Percentiles rank a stretch among this genome's conserved stretches.
Conservation (phyloP, 2,797 vertebrate species). For the Benthosema pterotum region DNA sequence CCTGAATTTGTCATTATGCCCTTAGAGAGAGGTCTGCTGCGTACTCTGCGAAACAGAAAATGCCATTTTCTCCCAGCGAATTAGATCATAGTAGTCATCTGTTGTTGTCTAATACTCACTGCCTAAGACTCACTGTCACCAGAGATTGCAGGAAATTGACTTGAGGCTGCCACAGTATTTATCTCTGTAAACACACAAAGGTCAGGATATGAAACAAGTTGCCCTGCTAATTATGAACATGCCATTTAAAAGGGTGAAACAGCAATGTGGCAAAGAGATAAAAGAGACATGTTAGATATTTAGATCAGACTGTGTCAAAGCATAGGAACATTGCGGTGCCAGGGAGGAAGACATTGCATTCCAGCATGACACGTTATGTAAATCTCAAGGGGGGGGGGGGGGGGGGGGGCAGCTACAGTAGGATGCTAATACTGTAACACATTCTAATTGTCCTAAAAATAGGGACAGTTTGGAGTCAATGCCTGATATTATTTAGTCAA, state of each 20-base stretch:
- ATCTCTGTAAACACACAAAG: conserved; percentile 53
- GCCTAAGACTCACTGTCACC: conserved; percentile 15
- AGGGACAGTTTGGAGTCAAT: too few relatives aligned
- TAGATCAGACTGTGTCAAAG: conserved; percentile 1
- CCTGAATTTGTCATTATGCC: conserved; percentile 16
- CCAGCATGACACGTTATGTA: too few relatives aligned
- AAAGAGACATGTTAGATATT: conserved; percentile 18
- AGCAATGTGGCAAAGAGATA: conserved; percentile 22
- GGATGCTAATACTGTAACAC: too few relatives aligned
- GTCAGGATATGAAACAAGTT: conserved; percentile 46
- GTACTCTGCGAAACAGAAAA: conserved; percentile 24
- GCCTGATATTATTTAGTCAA: too few relatives aligned
- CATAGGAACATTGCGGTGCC: not conserved
- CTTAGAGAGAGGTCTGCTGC: not conserved
- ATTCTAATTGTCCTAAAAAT: too few relatives aligned
- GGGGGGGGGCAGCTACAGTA: too few relatives aligned
- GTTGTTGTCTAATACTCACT: conserved; percentile 36
- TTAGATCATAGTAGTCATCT: conserved; percentile 27
- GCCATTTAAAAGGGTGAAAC: conserved; percentile 34
- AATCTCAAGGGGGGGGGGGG: too few relatives aligned
- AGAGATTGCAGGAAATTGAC: conserved; percentile 49
- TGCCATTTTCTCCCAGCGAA: conserved; percentile 20
- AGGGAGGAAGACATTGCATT: not conserved
- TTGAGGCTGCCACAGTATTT: conserved; percentile 33
- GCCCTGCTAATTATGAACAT: conserved; percentile 43